phyloP scores from a whole-genome alignment of 2,888 invertebrate genomes.

The Lithodes maja region DNA sequence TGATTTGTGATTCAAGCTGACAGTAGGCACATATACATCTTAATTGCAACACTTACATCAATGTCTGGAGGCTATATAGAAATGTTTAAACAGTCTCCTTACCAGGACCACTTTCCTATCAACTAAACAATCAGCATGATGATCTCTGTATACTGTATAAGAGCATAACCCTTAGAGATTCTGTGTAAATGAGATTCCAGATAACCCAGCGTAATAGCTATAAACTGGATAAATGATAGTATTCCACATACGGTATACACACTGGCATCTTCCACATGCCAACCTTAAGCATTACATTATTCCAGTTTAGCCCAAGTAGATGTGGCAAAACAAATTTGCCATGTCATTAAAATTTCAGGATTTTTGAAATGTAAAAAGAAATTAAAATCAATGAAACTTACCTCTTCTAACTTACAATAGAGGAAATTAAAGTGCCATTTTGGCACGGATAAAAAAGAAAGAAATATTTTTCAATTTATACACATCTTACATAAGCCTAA shows the following conservation, averaged over 20 bases:
- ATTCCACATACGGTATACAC: conserved; percentile 11
- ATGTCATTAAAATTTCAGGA: conserved; percentile 17
- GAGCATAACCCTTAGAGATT: conserved; percentile 54
- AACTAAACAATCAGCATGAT: conserved; percentile 55
- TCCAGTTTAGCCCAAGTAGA: conserved; percentile 10
- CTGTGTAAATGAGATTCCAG: conserved; percentile 52
- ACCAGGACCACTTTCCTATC: conserved; percentile 55
- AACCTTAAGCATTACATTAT: conserved; percentile 21
- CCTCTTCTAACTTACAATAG: conserved; percentile 23
- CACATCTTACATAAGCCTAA: conserved; percentile 32
- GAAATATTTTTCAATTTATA: conserved; percentile 37
- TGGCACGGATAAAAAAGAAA: conserved; percentile 36
- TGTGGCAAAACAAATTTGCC: conserved; percentile 31
- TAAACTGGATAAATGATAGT: not conserved
- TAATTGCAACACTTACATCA: conserved; percentile 68
- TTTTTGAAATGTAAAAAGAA: not conserved
- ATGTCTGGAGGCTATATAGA: conserved; percentile 62
- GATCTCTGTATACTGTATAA: conserved; percentile 26
- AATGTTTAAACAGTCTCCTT: conserved; percentile 63
- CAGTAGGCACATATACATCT: conserved; percentile 68
- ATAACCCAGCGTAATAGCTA: conserved; percentile 16
- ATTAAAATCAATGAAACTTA: not conserved
- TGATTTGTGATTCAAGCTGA: conserved; percentile 68
- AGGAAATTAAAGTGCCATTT: conserved; percentile 37
- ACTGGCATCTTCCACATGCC: not conserved